phyloP scores from a whole-genome alignment of 2,113 vertebrate genomes.

The Pitta sordida region DNA sequence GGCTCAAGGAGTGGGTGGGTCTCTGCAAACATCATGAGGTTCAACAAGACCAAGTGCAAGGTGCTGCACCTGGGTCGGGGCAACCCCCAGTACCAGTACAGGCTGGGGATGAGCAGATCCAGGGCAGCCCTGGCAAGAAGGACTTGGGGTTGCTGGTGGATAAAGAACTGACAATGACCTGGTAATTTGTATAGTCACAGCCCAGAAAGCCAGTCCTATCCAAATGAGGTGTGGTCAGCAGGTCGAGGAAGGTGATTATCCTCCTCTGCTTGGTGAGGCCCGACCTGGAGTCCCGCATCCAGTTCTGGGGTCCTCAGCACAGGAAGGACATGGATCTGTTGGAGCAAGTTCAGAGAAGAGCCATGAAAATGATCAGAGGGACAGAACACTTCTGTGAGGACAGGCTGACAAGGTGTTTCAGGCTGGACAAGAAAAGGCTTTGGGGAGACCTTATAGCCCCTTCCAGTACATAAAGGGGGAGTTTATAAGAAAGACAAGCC shows the following conservation, averaged over 20 bases:
- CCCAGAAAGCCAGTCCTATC: accelerated
- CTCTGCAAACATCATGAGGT: not conserved
- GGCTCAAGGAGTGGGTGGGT: not conserved
- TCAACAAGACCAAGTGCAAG: not conserved
- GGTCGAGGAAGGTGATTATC: not conserved
- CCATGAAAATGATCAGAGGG: not conserved
- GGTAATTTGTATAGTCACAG: accelerated
- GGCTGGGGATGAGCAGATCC: not conserved
- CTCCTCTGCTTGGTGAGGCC: not conserved
- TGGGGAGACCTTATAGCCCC: not conserved
- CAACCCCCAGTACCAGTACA: accelerated
- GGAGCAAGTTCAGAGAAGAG: not conserved
- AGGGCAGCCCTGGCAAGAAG: not conserved
- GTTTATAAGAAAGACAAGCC: not conserved
- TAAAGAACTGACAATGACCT: accelerated
- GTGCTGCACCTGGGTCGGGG: not conserved
- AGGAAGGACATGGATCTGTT: not conserved
- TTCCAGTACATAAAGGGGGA: not conserved
- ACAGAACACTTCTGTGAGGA: not conserved
- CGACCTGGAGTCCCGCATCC: not conserved
- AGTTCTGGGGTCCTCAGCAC: accelerated
- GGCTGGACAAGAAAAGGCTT: not conserved
- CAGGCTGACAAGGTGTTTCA: not conserved
- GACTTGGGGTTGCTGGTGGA: accelerated
- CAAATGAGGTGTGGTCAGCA: not conserved